Percentiles rank a stretch among this genome's conserved stretches.
These are phyloP conservation scores for Horisme vitalbata DNA, from an alignment of 2,888 invertebrate species.

Conservation along the genomic window DNA sequence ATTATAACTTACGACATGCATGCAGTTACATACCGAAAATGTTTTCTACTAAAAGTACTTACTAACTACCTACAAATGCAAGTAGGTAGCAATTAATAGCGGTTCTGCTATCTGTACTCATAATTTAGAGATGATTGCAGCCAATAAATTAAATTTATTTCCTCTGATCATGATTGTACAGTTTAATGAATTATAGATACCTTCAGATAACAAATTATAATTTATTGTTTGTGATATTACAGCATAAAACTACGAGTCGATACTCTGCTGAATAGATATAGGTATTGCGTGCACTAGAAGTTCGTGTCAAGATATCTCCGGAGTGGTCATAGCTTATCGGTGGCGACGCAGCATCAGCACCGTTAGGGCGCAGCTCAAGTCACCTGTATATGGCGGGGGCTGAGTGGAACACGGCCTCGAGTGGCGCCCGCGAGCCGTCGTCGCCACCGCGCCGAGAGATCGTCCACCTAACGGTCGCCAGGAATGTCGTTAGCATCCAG, in stretches of 20 bases:
- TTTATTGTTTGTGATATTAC: background rate
- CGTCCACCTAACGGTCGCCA: conserved; percentile 72
- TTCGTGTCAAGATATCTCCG: conserved; percentile 45
- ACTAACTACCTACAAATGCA: conserved; percentile 21
- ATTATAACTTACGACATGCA: conserved; percentile 31
- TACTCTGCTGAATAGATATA: conserved; percentile 11
- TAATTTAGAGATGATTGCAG: conserved; percentile 30
- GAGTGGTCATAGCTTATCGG: conserved; percentile 46
- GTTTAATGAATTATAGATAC: conserved; percentile 13
- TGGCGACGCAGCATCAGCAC: conserved; percentile 40
- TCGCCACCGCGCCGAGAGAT: conserved; percentile 46
- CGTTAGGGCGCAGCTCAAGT: conserved; percentile 51
- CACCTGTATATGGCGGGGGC: conserved; percentile 39
- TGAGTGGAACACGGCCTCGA: conserved; percentile 34
- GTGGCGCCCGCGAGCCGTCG: conserved; percentile 31
- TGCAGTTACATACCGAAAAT: conserved; percentile 31
- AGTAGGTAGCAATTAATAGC: conserved; percentile 31
- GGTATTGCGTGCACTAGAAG: conserved; percentile 31
- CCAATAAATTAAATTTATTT: conserved; percentile 28
- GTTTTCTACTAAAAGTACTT: conserved; percentile 26
- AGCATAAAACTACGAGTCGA: background rate
- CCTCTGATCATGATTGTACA: conserved; percentile 14
- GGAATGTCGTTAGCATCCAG: conserved; percentile 71
- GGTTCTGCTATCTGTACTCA: conserved; percentile 32
- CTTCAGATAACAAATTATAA: conserved; percentile 7